A percentile compares a stretch with the other conserved stretches of the same genome.
These are phyloP conservation scores for Crioceris asparagi DNA, from an alignment of 2,888 invertebrate species.

Conservation along the genomic window DNA sequence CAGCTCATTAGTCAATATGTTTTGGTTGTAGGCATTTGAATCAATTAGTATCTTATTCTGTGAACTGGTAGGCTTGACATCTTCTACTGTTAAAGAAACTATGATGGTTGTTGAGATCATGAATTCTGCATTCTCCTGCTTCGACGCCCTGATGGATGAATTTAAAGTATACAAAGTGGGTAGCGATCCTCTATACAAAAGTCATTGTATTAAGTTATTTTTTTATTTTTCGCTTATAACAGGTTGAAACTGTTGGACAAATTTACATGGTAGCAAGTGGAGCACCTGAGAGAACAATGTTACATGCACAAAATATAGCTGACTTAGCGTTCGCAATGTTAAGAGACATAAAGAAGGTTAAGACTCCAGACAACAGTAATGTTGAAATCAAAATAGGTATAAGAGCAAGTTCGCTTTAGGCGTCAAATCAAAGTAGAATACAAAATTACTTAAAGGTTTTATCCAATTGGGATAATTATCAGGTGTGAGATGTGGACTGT, in stretches of 20 bases:
- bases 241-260: slow-evolving; percentile 86
- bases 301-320: slow-evolving; percentile 67
- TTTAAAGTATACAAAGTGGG: slow-evolving; percentile 75
- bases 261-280: slow-evolving; percentile 86
- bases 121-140: slow-evolving; percentile 72
- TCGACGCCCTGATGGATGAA: slow-evolving; percentile 70
- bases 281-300: slow-evolving; percentile 61
- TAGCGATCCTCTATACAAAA: background rate
- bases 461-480: no score
- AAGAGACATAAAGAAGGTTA: slow-evolving; percentile 52
- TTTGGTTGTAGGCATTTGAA: slow-evolving; percentile 53
- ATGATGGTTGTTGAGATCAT: slow-evolving; percentile 73
- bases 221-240: slow-evolving; percentile 11
- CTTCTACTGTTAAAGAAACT: slow-evolving; percentile 45
- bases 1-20: no score
- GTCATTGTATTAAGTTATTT: background rate
- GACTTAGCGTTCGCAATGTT: slow-evolving; percentile 65
- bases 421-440: no score
- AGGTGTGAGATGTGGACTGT: no score
- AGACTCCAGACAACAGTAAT: slow-evolving; percentile 42
- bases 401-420: no score
- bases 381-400: slow-evolving; percentile 52
- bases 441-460: no score
- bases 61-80: slow-evolving; percentile 49
- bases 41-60: slow-evolving; percentile 67